Evolutionary conservation across 2,888 invertebrate genomes (phyloP).

Genomic region (Hydroisotoma schaefferi): DNA sequence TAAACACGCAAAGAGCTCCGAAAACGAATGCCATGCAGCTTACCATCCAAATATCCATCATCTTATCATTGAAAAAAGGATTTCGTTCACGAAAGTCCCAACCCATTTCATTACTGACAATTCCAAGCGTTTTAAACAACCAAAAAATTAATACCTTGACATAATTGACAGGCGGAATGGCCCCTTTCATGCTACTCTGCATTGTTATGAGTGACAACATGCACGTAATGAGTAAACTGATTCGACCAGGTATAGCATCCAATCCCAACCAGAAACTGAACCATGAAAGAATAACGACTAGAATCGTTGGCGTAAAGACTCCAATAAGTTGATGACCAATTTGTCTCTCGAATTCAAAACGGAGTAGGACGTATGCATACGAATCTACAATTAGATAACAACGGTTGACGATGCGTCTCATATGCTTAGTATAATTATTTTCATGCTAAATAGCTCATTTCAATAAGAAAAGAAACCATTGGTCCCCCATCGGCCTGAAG

Average conservation of each 20-base stretch:
- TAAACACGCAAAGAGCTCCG: constrained; percentile 75
- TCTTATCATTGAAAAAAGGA: constrained; percentile 11
- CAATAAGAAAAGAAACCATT: too few relatives aligned
- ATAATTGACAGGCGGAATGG: constrained; percentile 81
- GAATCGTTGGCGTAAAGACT: constrained; percentile 76
- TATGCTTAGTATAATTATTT: too few relatives aligned
- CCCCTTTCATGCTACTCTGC: constrained; percentile 76
- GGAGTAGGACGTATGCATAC: constrained; percentile 72
- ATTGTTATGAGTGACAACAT: constrained; percentile 80
- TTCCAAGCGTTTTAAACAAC: background rate
- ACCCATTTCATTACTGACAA: background rate
- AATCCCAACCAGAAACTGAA: constrained; percentile 82
- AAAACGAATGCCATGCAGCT: constrained; percentile 84
- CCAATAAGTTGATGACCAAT: constrained; percentile 81
- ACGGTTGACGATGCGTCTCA: constrained; percentile 5
- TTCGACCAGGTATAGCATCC: constrained; percentile 78
- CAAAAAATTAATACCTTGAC: constrained; percentile 60
- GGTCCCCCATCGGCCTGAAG: constrained; percentile 25
- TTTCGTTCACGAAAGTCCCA: background rate
- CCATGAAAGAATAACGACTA: constrained; percentile 81
- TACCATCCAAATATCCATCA: constrained; percentile 67
- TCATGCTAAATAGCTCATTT: too few relatives aligned
- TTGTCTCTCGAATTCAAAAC: constrained; percentile 76
- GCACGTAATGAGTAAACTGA: constrained; percentile 75
- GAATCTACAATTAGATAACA: constrained; percentile 58